These are phyloP conservation scores for Elaphurus davidianus DNA, from an alignment of 2,113 vertebrate genomes.

Conservation along the genomic window DNA sequence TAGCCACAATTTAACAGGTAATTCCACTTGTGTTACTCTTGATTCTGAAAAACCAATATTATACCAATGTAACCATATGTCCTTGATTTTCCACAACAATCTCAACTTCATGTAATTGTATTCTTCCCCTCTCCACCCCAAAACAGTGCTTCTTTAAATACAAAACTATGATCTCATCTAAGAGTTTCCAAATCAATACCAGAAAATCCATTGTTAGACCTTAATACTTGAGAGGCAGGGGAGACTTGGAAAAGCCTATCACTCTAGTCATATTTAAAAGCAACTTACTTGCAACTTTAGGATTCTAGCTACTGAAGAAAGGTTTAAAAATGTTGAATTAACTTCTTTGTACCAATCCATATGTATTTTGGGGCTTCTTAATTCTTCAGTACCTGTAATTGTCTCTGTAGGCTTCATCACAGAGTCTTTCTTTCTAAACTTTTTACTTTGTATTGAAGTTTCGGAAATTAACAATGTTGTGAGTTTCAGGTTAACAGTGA, in stretches of 20 bases:
- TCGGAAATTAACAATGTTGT: neutral
- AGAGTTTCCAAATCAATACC: slow-evolving; percentile 39
- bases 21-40: neutral
- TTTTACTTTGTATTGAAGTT: neutral
- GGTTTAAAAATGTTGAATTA: neutral
- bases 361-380: slow-evolving; percentile 1
- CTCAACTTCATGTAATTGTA: neutral
- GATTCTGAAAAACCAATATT: slow-evolving; percentile 22
- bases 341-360: neutral
- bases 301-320: neutral
- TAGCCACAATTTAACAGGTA: neutral
- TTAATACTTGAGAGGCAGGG: neutral
- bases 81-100: slow-evolving; percentile 51
- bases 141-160: slow-evolving; percentile 33
- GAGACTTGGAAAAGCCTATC: neutral
- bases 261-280: slow-evolving; percentile 6
- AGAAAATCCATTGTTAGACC: slow-evolving; percentile 10
- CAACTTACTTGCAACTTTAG: neutral
- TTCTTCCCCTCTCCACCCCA: neutral
- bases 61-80: slow-evolving; percentile 6
- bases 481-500: neutral
- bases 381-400: neutral
- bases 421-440: neutral
- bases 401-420: neutral
- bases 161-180: slow-evolving; percentile 21